phyloP scores from a whole-genome alignment of 2,888 invertebrate genomes.

The Listrodromus nycthemerus region DNA sequence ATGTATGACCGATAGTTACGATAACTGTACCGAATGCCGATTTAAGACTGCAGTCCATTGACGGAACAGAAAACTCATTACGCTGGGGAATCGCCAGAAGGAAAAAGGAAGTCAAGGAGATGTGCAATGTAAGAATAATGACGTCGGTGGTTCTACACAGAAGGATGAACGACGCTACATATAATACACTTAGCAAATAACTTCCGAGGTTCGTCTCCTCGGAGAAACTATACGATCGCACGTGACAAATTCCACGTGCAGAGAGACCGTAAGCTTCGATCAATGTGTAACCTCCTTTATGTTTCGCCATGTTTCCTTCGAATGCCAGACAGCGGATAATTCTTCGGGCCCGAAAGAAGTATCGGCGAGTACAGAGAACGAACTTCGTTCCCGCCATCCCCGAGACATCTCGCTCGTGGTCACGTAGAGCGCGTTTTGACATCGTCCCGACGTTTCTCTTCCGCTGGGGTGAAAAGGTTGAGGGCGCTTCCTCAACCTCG shows the following conservation, averaged over 20 bases:
- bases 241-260: conserved; percentile 60
- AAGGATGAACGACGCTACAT: background rate
- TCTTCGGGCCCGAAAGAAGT: conserved; percentile 25
- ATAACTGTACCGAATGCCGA: too few relatives aligned
- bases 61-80: too few relatives aligned
- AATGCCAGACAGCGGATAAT: conserved; percentile 24
- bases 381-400: conserved; percentile 12
- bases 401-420: conserved; percentile 39
- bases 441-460: conserved; percentile 45
- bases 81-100: too few relatives aligned
- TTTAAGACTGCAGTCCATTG: too few relatives aligned
- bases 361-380: conserved; percentile 50
- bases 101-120: background rate
- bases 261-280: conserved; percentile 20
- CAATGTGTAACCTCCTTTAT: background rate
- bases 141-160: background rate
- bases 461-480: background rate
- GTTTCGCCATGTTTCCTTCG: background rate
- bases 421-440: conserved; percentile 58
- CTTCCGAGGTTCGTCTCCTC: conserved; percentile 39
- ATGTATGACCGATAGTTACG: too few relatives aligned
- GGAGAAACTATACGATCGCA: conserved; percentile 37
- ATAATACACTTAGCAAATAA: conserved; percentile 41
- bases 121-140: background rate
- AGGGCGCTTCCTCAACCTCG: background rate